Evolutionary conservation across 2,888 invertebrate genomes (phyloP).

Genomic region (Mantis religiosa): DNA sequence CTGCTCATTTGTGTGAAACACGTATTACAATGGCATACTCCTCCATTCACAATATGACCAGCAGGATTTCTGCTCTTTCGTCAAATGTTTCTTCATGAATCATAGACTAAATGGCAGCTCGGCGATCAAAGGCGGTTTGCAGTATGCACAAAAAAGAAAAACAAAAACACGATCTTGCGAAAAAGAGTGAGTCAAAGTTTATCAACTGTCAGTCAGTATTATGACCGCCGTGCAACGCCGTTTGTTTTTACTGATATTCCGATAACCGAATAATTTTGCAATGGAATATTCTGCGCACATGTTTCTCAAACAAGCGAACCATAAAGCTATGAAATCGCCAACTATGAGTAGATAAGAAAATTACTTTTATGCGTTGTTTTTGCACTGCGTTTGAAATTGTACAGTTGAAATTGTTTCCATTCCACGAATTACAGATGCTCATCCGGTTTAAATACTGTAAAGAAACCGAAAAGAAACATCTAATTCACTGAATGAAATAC

Average conservation of each 20-base stretch:
- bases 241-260: neutral
- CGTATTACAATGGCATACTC: too few species aligned
- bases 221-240: neutral
- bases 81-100: too few species aligned
- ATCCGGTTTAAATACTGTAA: too few species aligned
- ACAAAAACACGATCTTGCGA: neutral
- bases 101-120: neutral
- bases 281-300: neutral
- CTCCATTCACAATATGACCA: too few species aligned
- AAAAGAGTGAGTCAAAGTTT: neutral
- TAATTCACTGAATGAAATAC: too few species aligned
- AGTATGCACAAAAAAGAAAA: neutral
- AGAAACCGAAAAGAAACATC: too few species aligned
- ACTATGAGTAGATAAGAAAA: neutral
- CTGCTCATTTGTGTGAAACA: too few species aligned
- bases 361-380: neutral
- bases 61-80: too few species aligned
- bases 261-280: neutral
- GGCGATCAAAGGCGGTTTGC: neutral
- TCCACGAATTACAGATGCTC: neutral
- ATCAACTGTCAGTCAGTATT: neutral
- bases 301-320: neutral
- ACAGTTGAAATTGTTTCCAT: neutral
- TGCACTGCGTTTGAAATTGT: too few species aligned
- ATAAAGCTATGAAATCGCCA: neutral